Base-by-base conservation (phyloP, 2,888 invertebrate genomes). In the Papilio demoleus region DNA sequence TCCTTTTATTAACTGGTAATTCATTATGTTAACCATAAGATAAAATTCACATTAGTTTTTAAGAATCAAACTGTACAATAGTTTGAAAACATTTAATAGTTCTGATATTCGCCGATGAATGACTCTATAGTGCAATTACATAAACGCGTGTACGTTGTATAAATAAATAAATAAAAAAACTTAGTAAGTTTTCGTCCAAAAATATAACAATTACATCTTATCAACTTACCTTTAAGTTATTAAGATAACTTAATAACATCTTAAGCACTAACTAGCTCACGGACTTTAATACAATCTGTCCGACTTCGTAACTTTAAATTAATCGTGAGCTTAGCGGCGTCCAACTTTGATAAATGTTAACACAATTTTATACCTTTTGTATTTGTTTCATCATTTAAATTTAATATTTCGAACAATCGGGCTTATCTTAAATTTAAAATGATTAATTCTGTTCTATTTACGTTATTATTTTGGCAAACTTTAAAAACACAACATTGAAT, bases 261-360 rank as follows among this genome's bases (percentile, higher is more conserved):
- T 53, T 31, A 53, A 53, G n/a, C 27, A n/a, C n/a, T 53, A 53
- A 53, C 53, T 61, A 62, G 40, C 27, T 53, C 42, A 62, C 53
- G 31, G 34, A 67, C 53, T 61, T 67, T 67, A 61, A 67, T 34
- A 62, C 61, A 56, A 62, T 67, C 61, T 62, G 67, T 56, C 53
- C 42, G 53, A 67, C 53, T 61, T 42, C 22, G 67, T 53, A 67
- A 62, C 60, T 67, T 67, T 53, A 62, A 62, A 40, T 62, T 67
- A 40, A 65, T 60, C 42, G 47, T 36, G 38, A 67, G 53, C 61
- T 67, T 62, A 19, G 38, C 53, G 42, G 42, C 19, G 42, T 50
- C 24, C 60, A 67, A 67, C 38, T 62, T 61, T 50, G 50, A 56
- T 56, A 40, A 67, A 67, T 67, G 22, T 67, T 67, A 50, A 61